Evolutionary conservation across 2,888 invertebrate species (phyloP).

Genomic region (Alentia gelatinosa): DNA sequence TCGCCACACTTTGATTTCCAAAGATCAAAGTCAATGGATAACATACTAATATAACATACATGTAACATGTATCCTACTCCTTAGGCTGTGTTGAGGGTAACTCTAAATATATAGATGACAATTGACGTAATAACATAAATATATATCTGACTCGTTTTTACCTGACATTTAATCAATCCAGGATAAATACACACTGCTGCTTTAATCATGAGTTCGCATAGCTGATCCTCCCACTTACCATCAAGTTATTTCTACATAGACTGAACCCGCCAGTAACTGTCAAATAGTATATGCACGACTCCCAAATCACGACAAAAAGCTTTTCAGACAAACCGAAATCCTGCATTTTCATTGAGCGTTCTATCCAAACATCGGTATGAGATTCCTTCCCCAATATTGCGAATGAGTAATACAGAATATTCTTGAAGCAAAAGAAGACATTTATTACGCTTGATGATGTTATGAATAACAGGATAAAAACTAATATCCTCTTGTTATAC

Average conservation of each 20-base stretch:
- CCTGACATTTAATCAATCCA: background rate
- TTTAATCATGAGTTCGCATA: background rate
- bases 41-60: too few relatives aligned
- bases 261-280: constrained; percentile 13
- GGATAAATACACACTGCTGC: background rate
- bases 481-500: background rate
- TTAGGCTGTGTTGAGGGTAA: background rate
- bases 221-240: background rate
- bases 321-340: background rate
- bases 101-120: background rate
- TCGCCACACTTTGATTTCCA: too few relatives aligned
- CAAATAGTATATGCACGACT: background rate
- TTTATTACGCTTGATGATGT: background rate
- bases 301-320: background rate
- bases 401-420: background rate
- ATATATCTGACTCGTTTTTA: background rate
- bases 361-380: background rate
- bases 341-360: background rate
- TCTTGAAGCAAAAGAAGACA: background rate
- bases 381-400: background rate
- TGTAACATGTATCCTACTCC: background rate
- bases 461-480: background rate
- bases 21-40: too few relatives aligned
- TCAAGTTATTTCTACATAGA: background rate
- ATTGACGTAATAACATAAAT: background rate